Evolutionary conservation across 2,888 invertebrate species (phyloP), one percentile per base, ranked within the genome.

Genomic region (Achlya flavicornis): DNA sequence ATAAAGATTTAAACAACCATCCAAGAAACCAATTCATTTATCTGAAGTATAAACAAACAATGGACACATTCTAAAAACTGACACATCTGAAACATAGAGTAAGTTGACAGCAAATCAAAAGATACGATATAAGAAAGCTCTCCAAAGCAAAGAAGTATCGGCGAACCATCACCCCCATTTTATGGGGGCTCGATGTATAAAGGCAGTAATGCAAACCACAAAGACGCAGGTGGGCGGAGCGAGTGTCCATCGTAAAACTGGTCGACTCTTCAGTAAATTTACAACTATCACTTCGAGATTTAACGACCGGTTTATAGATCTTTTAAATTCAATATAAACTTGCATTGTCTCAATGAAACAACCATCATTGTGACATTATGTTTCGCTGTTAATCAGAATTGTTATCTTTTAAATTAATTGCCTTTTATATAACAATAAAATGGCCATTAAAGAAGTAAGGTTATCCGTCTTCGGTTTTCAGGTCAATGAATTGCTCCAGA

Each of bases 271-370:
- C 82, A 81, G 88, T 80, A 89, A 88, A 93, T 93, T 92, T 92
- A 93, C 91, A 90, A 89, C 91, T 89, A 91, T 88, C 88, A 85
- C 83, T 82, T 78, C 83, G 87, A 90, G 90, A 92, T 92, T 93
- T 93, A 92, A 93, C 92, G 90, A 90, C 69, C 89, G 88, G 90
- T 93, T 92, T 93, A 93, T 92, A 90, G 92, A 91, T 89, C 86
- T 88, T 91, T 90, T 85, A 90, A 92, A 87, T 86, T 86, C 86
- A 83, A 83, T 89, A 86, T 90, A 89, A 90, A 90, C 79, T 86
- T 85, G 85, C 86, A 87, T 87, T 87, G 86, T 88, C 86, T 88
- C 86, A 89, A 84, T 85, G 81, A 80, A 85, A 79, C 71, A 71
- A 72, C 80, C 76, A 80, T 88, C 77, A 84, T 75, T 69, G 83